Evolutionary conservation across 2,888 invertebrate genomes (phyloP), one percentile per base, ranked within the genome.

Genomic region (Cylloceria caligata): DNA sequence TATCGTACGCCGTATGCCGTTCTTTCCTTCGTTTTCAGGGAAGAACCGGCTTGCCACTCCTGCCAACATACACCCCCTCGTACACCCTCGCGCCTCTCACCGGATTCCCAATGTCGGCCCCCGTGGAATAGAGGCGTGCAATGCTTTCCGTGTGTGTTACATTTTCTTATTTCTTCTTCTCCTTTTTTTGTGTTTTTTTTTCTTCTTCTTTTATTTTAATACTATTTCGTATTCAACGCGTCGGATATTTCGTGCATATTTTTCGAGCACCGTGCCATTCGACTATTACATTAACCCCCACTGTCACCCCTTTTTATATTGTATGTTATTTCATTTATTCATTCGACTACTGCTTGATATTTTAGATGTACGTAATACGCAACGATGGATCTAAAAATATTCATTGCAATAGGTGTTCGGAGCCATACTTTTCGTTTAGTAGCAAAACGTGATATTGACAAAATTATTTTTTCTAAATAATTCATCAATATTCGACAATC

Each of bases 1-100:
- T 83, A 90, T 89, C 88, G 89, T 86, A 85, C 87, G 86, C 86
- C 86, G 87, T 88, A 84, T 85, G 85, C 86, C 87, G 85, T 88
- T 87, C 86, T 86, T 80, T 87, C 81, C 69, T 77, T 85, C 84
- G 78, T 79, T 81, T 79, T 81, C 78, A 19, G 65, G 75, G 47
- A n/a, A n/a, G n/a, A n/a, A 71, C 57, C 78, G 80, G 69, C 82
- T 68, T 49, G 68, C 72, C 76, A 68, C 72, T 74, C 73, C 68
- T 55, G 75, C 68, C 75, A 67, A 55, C 42, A 55, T 69, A 27
- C 21, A 39, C 24, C 69, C 47, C 19, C 52, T 24, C 11, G 27
- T 27, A 57, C 79, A 45, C 65, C 49, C 72, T 73, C 72, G 79
- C 74, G 65, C 77, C 77, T 77, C 80, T 81, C 69, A 30, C 68